Conservation (phyloP, 2,797 vertebrate species). For the Argya squamiceps region DNA sequence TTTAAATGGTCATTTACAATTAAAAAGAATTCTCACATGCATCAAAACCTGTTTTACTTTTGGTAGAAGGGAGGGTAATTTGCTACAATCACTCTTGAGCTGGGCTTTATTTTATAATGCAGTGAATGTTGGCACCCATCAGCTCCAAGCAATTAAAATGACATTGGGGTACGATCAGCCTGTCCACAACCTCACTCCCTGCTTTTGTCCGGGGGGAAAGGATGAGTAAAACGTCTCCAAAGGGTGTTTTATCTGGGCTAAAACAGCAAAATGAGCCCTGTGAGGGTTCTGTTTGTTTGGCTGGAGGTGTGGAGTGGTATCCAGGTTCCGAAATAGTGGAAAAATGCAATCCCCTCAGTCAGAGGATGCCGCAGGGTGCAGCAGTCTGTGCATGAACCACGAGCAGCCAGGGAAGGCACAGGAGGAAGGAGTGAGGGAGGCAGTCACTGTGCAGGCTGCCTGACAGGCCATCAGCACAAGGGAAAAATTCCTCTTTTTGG, state of each 20-base stretch:
- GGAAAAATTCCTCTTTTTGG: background rate
- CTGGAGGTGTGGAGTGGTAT: background rate
- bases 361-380: background rate
- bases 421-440: background rate
- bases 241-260: background rate
- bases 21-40: background rate
- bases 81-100: background rate
- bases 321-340: background rate
- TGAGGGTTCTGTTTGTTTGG: background rate
- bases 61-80: background rate
- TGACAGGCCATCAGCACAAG: background rate
- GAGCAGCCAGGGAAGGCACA: background rate
- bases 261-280: background rate
- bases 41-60: background rate
- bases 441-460: background rate
- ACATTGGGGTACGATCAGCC: background rate
- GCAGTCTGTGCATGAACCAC: background rate
- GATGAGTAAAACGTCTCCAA: background rate
- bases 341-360: background rate
- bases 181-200: background rate
- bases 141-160: background rate
- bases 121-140: background rate
- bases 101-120: background rate
- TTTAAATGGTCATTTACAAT: background rate
- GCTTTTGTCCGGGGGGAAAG: background rate